Conservation (phyloP, 1,140 invertebrate species). For the Nymphalis io region DNA sequence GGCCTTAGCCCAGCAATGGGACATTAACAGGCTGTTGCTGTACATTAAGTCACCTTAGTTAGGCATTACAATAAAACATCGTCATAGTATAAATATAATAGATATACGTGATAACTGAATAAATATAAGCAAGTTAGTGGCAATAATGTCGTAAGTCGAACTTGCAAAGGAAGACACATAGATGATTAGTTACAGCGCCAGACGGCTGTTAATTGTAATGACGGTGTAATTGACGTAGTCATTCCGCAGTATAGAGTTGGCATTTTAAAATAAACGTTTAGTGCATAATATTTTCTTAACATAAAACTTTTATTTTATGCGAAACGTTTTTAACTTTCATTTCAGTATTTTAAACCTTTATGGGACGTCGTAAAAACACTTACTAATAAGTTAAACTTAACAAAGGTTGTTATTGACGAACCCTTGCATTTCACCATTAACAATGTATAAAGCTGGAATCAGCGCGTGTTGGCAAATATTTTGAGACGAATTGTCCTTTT, state of each 20-base stretch:
- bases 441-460: slow-evolving; percentile 53
- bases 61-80: too few species aligned
- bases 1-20: too few species aligned
- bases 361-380: slow-evolving; percentile 51
- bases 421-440: slow-evolving; percentile 68
- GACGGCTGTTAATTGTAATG: not conserved
- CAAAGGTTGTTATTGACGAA: slow-evolving; percentile 56
- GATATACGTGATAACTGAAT: too few species aligned
- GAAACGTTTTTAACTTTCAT: slow-evolving; percentile 22
- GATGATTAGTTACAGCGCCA: not conserved
- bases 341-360: slow-evolving; percentile 46
- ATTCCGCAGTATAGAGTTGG: not conserved
- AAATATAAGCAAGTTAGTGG: too few species aligned
- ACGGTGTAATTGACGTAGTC: not conserved
- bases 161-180: too few species aligned
- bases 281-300: not conserved
- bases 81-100: too few species aligned
- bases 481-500: slow-evolving; percentile 57
- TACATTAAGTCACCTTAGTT: too few species aligned
- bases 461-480: slow-evolving; percentile 61
- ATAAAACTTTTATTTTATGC: slow-evolving; percentile 11
- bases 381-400: slow-evolving; percentile 53
- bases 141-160: too few species aligned
- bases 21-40: too few species aligned
- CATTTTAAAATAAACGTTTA: not conserved